Percentiles rank a stretch among this genome's conserved stretches.
phyloP scores from a whole-genome alignment of 1,140 invertebrate genomes.

The Sitodiplosis mosellana region DNA sequence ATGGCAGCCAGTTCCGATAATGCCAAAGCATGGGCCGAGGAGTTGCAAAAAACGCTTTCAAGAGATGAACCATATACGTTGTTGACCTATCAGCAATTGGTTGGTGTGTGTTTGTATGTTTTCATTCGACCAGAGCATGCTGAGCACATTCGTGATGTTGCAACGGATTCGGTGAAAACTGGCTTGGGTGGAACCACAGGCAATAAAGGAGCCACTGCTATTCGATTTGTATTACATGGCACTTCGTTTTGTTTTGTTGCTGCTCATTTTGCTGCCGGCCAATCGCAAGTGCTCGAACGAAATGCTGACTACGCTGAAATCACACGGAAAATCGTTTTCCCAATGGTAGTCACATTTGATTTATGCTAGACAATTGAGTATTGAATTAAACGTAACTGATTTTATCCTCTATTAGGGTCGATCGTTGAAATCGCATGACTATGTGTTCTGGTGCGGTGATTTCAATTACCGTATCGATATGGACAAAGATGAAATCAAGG shows the following conservation, averaged over 20 bases:
- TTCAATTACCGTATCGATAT: slow-evolving; percentile 98
- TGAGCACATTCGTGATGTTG: slow-evolving; percentile 77
- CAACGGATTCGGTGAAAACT: slow-evolving; percentile 91
- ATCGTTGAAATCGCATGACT: slow-evolving; percentile 87
- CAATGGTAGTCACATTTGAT: slow-evolving; percentile 36
- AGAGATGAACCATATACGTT: slow-evolving; percentile 73
- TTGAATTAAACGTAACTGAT: no score
- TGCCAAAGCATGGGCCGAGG: slow-evolving; percentile 87
- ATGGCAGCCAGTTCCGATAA: slow-evolving; percentile 93
- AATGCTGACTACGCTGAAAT: slow-evolving; percentile 96
- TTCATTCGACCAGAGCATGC: slow-evolving; percentile 80
- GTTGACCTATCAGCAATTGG: slow-evolving; percentile 88
- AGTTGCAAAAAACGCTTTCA: slow-evolving; percentile 82
- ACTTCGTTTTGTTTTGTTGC: slow-evolving; percentile 96
- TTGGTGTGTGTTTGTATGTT: slow-evolving; percentile 93
- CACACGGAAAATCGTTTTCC: slow-evolving; percentile 79
- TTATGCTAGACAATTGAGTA: no score
- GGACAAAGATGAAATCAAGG: slow-evolving; percentile 86
- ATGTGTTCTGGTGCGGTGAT: slow-evolving; percentile 98
- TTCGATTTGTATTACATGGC: slow-evolving; percentile 77
- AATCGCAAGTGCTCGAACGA: slow-evolving; percentile 84
- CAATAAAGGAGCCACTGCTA: slow-evolving; percentile 94
- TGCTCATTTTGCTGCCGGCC: slow-evolving; percentile 97
- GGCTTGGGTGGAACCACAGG: slow-evolving; percentile 88
- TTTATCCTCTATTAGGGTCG: slow-evolving; percentile 43